Conservation (phyloP, 1,140 invertebrate species). For the Sycophila sp. region DNA sequence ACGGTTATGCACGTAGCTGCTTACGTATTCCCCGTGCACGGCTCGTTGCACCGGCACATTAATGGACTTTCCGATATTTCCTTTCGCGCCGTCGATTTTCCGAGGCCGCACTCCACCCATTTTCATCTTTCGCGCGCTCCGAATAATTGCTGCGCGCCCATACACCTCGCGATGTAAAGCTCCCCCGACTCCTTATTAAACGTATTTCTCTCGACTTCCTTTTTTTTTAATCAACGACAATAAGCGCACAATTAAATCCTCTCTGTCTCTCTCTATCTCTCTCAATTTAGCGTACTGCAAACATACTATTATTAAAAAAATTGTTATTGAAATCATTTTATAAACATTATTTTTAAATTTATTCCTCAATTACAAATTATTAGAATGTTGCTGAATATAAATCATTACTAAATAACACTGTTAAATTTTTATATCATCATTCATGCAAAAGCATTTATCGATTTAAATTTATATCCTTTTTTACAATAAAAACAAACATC, state of each 20-base stretch:
- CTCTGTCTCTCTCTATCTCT: neutral
- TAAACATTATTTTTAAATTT: too few species aligned
- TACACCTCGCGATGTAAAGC: neutral
- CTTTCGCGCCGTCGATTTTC: constrained; percentile 28
- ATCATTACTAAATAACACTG: too few species aligned
- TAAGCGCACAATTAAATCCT: neutral
- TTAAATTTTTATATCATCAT: too few species aligned
- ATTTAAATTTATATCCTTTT: too few species aligned
- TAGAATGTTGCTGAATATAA: too few species aligned
- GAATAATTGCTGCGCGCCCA: constrained; percentile 3
- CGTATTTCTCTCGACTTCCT: neutral
- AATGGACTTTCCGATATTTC: constrained; percentile 50
- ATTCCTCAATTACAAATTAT: too few species aligned
- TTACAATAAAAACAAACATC: too few species aligned
- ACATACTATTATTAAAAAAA: too few species aligned
- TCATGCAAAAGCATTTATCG: too few species aligned
- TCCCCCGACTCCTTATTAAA: neutral
- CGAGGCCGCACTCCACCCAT: constrained; percentile 10
- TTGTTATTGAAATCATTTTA: too few species aligned
- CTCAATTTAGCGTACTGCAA: too few species aligned
- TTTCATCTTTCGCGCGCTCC: neutral
- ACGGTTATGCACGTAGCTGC: constrained; percentile 34
- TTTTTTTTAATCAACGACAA: constrained; percentile 7
- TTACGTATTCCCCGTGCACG: constrained; percentile 46
- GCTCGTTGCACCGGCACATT: constrained; percentile 42